Evolutionary conservation across 2,797 vertebrate species (phyloP).

Genomic region (Discoglossus pictus): DNA sequence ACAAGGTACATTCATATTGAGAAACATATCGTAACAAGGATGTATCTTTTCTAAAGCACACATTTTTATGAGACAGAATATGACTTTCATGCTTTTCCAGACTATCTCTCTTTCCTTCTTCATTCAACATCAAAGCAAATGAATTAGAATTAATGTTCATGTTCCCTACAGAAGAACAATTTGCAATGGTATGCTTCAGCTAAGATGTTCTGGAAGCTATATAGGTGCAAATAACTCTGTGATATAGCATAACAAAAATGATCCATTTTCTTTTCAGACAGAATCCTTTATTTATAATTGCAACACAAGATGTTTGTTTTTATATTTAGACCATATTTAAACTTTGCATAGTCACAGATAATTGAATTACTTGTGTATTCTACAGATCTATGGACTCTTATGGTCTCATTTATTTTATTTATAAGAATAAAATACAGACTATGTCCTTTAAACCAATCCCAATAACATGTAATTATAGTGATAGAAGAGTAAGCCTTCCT

Average conservation of each 20-base stretch:
- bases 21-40: too few relatives aligned
- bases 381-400: conserved; percentile 5
- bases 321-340: too few relatives aligned
- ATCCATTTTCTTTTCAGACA: conserved; percentile 21
- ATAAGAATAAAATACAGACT: neutral
- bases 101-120: conserved; percentile 31
- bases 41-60: too few relatives aligned
- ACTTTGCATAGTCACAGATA: too few relatives aligned
- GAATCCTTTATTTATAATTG: conserved; percentile 23
- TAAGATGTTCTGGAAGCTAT: conserved; percentile 13
- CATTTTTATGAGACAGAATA: conserved; percentile 24
- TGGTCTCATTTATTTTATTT: conserved; percentile 11
- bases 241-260: conserved; percentile 10
- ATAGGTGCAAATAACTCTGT: conserved; percentile 23
- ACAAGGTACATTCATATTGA: too few relatives aligned
- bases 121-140: conserved; percentile 44
- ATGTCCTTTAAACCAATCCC: neutral
- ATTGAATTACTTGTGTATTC: conserved; percentile 1
- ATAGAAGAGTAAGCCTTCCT: conserved; percentile 13
- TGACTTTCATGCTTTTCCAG: conserved; percentile 28
- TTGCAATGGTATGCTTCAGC: conserved; percentile 28
- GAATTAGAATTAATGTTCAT: conserved; percentile 45
- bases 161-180: conserved; percentile 37
- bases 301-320: neutral
- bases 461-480: conserved; percentile 14